Conservation (phyloP, 2,888 invertebrate species). For the Odontocerum albicorne region DNA sequence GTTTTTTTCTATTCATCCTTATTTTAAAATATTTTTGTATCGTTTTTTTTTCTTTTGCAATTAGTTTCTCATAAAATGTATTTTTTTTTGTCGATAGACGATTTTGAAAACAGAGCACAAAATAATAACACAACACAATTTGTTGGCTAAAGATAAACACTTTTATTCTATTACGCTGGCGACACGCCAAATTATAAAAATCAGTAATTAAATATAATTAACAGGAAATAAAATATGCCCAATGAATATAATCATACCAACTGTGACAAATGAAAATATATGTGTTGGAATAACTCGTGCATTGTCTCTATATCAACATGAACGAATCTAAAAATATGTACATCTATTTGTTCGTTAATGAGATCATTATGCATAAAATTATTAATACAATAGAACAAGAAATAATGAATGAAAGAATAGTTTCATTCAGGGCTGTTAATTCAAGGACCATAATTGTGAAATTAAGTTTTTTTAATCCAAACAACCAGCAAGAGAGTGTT, state of each 20-base stretch:
- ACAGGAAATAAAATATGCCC: conserved; percentile 21
- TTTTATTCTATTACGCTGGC: background rate
- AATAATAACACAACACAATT: background rate
- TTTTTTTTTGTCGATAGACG: too few species aligned
- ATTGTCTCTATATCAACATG: conserved; percentile 13
- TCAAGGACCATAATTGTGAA: background rate
- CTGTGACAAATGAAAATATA: conserved; percentile 20
- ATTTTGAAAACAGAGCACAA: too few species aligned
- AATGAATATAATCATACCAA: conserved; percentile 4
- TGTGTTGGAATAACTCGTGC: conserved; percentile 3
- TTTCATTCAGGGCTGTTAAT: background rate
- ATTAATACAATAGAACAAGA: conserved; percentile 12
- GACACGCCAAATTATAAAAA: conserved; percentile 19
- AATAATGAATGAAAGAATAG: too few species aligned
- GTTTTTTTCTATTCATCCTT: too few species aligned
- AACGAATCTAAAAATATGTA: conserved; percentile 12
- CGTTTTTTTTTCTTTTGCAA: too few species aligned
- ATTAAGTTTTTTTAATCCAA: background rate
- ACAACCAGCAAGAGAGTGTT: background rate
- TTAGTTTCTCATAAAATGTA: too few species aligned
- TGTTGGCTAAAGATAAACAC: background rate
- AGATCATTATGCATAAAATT: conserved; percentile 18
- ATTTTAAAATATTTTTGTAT: too few species aligned
- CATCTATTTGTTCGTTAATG: conserved; percentile 13
- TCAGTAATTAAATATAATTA: conserved; percentile 25